These are phyloP conservation scores for Crocodylus rhombifer DNA, from an alignment of 2,797 vertebrate genomes.

Conservation along the genomic window DNA sequence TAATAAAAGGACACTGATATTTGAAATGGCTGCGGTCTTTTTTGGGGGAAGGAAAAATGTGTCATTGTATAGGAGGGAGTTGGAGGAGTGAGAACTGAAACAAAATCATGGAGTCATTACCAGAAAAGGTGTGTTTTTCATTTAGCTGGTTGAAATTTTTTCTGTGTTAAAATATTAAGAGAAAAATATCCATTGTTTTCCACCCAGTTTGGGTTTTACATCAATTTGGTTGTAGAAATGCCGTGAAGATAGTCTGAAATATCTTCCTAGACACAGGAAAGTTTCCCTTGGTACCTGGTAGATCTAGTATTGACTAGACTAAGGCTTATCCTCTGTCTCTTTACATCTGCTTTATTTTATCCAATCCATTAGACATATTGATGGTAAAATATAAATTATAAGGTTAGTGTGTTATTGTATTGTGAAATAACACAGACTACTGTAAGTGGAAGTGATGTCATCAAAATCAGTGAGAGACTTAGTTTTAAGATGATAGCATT, in stretches of 20 bases:
- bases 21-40: not conserved
- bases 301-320: not conserved
- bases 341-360: not conserved
- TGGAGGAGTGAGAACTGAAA: not conserved
- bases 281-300: not conserved
- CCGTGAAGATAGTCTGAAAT: not conserved
- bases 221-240: not conserved
- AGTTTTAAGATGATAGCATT: not conserved
- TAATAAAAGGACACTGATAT: not conserved
- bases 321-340: not conserved
- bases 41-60: not conserved
- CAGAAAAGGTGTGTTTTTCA: not conserved
- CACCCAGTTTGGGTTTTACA: not conserved
- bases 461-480: not conserved
- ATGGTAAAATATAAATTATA: not conserved
- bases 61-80: not conserved
- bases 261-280: not conserved
- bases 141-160: not conserved
- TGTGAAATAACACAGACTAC: not conserved
- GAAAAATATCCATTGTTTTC: not conserved
- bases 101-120: not conserved
- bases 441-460: not conserved
- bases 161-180: not conserved
- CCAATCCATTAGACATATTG: not conserved
- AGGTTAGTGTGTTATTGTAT: not conserved